Evolutionary conservation across 2,113 vertebrate genomes (phyloP), one percentile per base, ranked within the genome.

Genomic region (Crotalus horridus): DNA sequence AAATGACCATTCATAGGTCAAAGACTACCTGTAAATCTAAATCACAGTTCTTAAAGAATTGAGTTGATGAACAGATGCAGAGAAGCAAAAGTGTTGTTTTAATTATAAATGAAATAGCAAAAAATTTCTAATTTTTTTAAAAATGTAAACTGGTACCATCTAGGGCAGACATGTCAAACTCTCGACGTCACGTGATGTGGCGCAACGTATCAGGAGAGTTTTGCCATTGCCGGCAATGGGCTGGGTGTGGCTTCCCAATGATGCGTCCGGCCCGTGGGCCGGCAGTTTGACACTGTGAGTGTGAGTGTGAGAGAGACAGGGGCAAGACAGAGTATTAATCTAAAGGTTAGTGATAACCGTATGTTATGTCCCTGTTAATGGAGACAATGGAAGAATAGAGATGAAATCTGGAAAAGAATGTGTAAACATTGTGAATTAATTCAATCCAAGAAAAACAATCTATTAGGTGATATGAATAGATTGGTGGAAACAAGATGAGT

Each of bases 141-240:
- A 48, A 33, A 74, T 20, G 69, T 74, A 6, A 74, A 74, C 7
- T 74, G 69, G 13, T 39, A 33, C n/a, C 64, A 33, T 69, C 26
- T 64, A 69, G 29, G 29, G 48, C 48, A 48, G 6, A 48, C 48
- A 9, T 48, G 48, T 48, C 48, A 48, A 9, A 48, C 48, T 48
- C 48, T 1, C 7, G 1, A 48, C 48, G 0, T 48, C 48, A 8
- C 6, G 1, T 48, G 48, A 48, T 1, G 6, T 48, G 5, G 46
- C 6, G 46, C 46, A 48, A 48, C 46, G 7, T 48, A 48, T 8
- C 48, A 8, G 48, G 48, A 48, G 6, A 48, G 48, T 48, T 48
- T 48, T 48, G 48, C 48, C 48, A 48, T 48, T 48, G 48, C 48
- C 6, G 48, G 48, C 48, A 7, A 48, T 48, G 48, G 48, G 7